Evolutionary conservation across 2,797 vertebrate species (phyloP).

Genomic region (Sebastes steindachneri): DNA sequence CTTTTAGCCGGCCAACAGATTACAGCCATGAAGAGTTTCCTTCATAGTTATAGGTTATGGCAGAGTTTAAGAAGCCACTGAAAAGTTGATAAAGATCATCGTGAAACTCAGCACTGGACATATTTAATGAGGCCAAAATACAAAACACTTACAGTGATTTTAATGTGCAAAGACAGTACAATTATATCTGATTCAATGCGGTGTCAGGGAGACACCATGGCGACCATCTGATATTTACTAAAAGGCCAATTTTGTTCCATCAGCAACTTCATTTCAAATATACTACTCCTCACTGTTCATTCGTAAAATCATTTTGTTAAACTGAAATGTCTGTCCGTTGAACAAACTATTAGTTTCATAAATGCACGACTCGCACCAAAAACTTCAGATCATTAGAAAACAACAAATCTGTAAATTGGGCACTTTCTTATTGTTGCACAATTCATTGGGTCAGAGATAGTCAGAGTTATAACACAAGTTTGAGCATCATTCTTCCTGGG

Average conservation of each 20-base stretch:
- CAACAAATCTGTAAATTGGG: neutral
- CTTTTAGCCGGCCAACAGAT: neutral
- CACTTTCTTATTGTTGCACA: constrained; percentile 1
- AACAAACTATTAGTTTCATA: neutral
- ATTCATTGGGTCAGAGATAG: neutral
- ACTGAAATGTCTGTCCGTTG: neutral
- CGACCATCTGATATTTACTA: neutral
- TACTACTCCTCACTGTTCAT: neutral
- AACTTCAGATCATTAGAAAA: neutral
- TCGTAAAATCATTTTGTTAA: neutral
- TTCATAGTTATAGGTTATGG: neutral
- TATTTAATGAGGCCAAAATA: neutral
- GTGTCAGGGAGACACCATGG: neutral
- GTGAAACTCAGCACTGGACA: neutral
- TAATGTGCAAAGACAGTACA: neutral
- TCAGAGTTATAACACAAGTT: neutral
- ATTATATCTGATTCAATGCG: neutral
- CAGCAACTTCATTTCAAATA: neutral
- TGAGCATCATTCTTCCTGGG: constrained; percentile 40
- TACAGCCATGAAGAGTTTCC: neutral
- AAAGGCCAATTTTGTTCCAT: neutral
- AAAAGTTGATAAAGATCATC: neutral
- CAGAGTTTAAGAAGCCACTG: neutral
- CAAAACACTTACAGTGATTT: neutral
- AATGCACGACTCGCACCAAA: neutral